Conservation (phyloP, 2,888 invertebrate genomes). For the Cataglyphis cursor region DNA sequence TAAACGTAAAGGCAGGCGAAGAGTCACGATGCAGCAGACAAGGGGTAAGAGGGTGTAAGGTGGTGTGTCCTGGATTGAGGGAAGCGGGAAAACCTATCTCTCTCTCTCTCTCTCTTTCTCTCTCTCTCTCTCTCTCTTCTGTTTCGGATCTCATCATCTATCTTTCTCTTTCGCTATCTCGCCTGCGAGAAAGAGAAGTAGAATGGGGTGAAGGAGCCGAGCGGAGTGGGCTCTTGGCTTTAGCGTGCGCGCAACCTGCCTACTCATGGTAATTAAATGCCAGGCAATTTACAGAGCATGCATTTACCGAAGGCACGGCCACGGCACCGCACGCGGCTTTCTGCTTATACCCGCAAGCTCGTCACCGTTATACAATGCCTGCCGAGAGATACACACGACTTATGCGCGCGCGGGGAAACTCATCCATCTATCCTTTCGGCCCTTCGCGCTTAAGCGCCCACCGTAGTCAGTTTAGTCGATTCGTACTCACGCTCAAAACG, state of each 20-base stretch:
- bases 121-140: not conserved
- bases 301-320: conserved; percentile 80
- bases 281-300: conserved; percentile 84
- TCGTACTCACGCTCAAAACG: not conserved
- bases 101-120: not conserved
- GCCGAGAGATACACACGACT: conserved; percentile 56
- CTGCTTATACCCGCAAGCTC: conserved; percentile 66
- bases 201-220: conserved; percentile 46
- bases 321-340: conserved; percentile 68
- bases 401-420: conserved; percentile 41
- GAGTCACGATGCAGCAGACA: conserved; percentile 48
- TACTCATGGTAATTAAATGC: conserved; percentile 86
- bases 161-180: conserved; percentile 3
- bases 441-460: not conserved
- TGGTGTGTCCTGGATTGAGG: conserved; percentile 19
- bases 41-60: conserved; percentile 25
- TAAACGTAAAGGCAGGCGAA: conserved; percentile 66
- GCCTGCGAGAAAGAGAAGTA: conserved; percentile 38
- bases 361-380: conserved; percentile 52
- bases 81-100: not conserved
- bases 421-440: conserved; percentile 40
- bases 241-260: conserved; percentile 80
- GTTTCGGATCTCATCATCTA: not conserved
- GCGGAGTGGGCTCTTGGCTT: conserved; percentile 76
- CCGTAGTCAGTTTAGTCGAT: not conserved